Conservation (phyloP, 2,113 vertebrate genomes). For the Macquaria ambigua region DNA sequence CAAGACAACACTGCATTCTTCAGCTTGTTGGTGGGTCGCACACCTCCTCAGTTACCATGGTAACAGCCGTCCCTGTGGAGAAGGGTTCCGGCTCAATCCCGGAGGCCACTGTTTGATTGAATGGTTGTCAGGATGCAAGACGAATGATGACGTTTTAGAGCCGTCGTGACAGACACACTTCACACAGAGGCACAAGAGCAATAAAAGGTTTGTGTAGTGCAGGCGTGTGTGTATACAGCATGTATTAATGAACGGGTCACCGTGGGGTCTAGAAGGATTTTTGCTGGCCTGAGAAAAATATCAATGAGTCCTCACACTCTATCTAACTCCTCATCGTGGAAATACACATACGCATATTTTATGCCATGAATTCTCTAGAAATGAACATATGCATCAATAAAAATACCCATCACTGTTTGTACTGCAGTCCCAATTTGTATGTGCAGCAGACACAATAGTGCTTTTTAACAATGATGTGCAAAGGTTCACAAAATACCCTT, state of each 20-base stretch:
- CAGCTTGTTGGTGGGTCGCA: conserved; percentile 62
- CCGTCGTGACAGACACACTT: conserved; percentile 59
- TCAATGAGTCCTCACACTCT: conserved; percentile 42
- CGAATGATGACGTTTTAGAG: conserved; percentile 68
- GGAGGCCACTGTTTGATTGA: conserved; percentile 74
- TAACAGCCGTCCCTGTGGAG: conserved; percentile 67
- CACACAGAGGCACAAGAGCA: conserved; percentile 57
- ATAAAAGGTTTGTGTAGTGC: conserved; percentile 41
- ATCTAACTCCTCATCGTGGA: conserved; percentile 23
- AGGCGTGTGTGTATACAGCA: conserved; percentile 10
- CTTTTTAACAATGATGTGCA: conserved; percentile 19
- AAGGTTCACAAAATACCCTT: conserved; percentile 31
- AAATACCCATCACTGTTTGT: background rate
- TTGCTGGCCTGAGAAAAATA: conserved; percentile 61
- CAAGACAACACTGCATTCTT: conserved; percentile 57
- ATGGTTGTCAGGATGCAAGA: conserved; percentile 73
- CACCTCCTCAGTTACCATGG: conserved; percentile 74
- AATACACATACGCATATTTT: conserved; percentile 52
- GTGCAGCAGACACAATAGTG: conserved; percentile 19
- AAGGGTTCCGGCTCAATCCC: conserved; percentile 63
- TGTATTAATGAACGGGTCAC: conserved; percentile 51
- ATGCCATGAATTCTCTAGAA: conserved; percentile 24
- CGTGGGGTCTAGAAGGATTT: conserved; percentile 41
- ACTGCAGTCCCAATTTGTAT: conserved; percentile 3
- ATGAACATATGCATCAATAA: conserved; percentile 25